Evolutionary conservation across 2,888 invertebrate species (phyloP), one percentile per base, ranked within the genome.

Genomic region (Halocaridina rubra): DNA sequence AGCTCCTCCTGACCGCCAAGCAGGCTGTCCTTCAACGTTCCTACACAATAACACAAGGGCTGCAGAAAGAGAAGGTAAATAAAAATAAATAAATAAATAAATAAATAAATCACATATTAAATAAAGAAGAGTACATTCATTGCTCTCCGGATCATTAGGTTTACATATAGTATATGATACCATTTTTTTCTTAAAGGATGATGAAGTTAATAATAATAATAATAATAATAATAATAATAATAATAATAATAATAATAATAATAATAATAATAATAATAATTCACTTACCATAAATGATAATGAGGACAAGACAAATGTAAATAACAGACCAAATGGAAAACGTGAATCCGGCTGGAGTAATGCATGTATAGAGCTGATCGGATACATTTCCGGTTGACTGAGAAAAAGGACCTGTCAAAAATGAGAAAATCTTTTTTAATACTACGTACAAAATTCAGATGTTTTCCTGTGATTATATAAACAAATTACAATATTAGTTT

Each of bases 291-390:
- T 88, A 88, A 2, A 86, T 71, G 30, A 86, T 71, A 29, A 87
- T 87, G 32, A 80, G 30, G 24, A 69, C 80, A 16, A 89, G 85
- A 29, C 80, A 79, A 39, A 82, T 71, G 80, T 89, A 89, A 27
- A 89, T 89, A 59, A 88, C 75, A 19, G 86, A 82, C 89, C 89
- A 89, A 22, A 89, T 88, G 39, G 69, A 69, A 80, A 89, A 89
- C 0, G 89, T 85, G 57, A 59, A 88, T 24, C 87, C 87, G 0
- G 88, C 86, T 2, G 89, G 89, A 8, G 89, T 89, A 75, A 89
- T 81, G 75, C 81, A 89, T 2, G 80, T 84, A 24, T 72, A 64
- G 32, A 78, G 76, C 8, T 64, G 69, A 57, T 82, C 79, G 0
- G 89, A 88, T 2, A 89, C 81, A n/a, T 86, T 77, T 0, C 88